phyloP scores from a whole-genome alignment of 2,797 vertebrate genomes.

The Leptatherina wallacei region DNA sequence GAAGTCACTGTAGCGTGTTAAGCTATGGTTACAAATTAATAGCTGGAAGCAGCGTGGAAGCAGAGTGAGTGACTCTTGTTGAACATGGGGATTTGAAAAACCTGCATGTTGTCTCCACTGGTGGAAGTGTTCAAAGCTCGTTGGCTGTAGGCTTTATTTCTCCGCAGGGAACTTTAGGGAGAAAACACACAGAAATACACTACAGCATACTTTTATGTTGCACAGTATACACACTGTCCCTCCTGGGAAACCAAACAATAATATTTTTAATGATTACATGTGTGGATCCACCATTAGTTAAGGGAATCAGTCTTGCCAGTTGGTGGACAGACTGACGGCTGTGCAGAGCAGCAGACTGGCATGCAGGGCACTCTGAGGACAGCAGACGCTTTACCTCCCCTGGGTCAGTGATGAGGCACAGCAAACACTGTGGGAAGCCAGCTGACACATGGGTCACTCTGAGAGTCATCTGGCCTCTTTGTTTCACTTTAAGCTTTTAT shows the following conservation, averaged over 20 bases:
- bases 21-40: conserved; percentile 57
- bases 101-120: conserved; percentile 63
- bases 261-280: conserved; percentile 16
- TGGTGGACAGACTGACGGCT: conserved; percentile 61
- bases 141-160: conserved; percentile 56
- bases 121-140: conserved; percentile 61
- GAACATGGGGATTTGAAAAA: conserved; percentile 70
- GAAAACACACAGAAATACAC: conserved; percentile 28
- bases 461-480: conserved; percentile 58
- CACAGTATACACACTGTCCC: conserved; percentile 12
- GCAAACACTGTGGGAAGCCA: conserved; percentile 41
- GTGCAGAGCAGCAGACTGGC: conserved; percentile 40
- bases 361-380: conserved; percentile 53
- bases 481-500: conserved; percentile 31
- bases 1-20: conserved; percentile 41
- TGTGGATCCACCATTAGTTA: conserved; percentile 11
- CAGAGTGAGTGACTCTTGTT: conserved; percentile 57
- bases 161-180: conserved; percentile 45
- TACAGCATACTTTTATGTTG: conserved; percentile 21
- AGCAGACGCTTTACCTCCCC: conserved; percentile 59
- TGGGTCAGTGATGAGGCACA: conserved; percentile 58
- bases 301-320: conserved; percentile 47
- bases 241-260: conserved; percentile 11
- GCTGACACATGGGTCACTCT: conserved; percentile 62
- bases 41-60: conserved; percentile 54